phyloP scores from a whole-genome alignment of 1,140 invertebrate genomes.

The Stenopsyche tienmushanensis region DNA sequence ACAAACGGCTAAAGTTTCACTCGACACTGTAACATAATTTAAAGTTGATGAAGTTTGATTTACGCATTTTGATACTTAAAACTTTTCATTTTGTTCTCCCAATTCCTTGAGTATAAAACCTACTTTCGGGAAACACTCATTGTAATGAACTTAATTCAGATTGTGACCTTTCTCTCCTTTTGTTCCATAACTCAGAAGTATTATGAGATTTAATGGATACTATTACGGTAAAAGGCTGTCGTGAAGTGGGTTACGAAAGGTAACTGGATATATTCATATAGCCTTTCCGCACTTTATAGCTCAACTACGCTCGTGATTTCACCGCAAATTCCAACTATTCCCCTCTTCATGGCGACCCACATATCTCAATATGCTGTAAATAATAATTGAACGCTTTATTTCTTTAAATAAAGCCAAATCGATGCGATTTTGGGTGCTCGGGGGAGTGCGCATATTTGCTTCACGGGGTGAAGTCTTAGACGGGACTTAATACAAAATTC shows the following conservation, averaged over 20 bases:
- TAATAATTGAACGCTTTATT: too few relatives aligned
- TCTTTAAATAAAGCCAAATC: too few relatives aligned
- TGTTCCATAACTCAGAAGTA: conserved; percentile 12
- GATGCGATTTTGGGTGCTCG: too few relatives aligned
- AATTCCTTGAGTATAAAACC: conserved; percentile 17
- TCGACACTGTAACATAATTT: conserved; percentile 17
- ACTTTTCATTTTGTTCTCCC: conserved; percentile 14
- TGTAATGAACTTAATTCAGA: conserved; percentile 25
- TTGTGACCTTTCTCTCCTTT: conserved; percentile 9
- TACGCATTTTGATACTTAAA: conserved; percentile 31
- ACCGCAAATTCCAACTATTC: too few relatives aligned
- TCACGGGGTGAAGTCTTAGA: too few relatives aligned
- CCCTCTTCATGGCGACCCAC: too few relatives aligned
- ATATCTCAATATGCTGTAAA: too few relatives aligned
- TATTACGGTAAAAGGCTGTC: conserved; percentile 1
- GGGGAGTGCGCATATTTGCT: too few relatives aligned
- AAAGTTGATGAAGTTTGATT: conserved; percentile 30
- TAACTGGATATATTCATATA: neutral
- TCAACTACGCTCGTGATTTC: neutral
- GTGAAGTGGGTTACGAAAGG: neutral
- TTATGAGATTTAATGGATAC: conserved; percentile 20
- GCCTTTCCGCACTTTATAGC: neutral
- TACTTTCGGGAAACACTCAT: conserved; percentile 20
- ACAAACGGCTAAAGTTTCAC: conserved; percentile 13
- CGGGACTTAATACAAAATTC: conserved; percentile 15